A percentile compares a stretch with the other conserved stretches of the same genome.
These are phyloP conservation scores for Phyllotis vaccarum DNA, from an alignment of 2,797 vertebrate species.

Conservation along the genomic window DNA sequence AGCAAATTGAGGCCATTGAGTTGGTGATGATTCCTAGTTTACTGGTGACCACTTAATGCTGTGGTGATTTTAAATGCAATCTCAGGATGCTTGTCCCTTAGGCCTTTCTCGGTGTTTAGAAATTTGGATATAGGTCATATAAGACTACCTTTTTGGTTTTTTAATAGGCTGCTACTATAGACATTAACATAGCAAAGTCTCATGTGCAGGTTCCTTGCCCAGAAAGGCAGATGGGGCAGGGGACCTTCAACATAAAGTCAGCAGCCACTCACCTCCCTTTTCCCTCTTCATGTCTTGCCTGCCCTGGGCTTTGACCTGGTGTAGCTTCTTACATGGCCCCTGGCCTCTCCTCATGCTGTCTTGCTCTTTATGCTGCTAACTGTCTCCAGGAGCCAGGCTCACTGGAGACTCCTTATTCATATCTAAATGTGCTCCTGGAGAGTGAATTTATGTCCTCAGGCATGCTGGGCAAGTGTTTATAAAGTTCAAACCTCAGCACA, in stretches of 20 bases:
- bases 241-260: neutral
- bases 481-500: neutral
- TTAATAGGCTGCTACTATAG: neutral
- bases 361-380: neutral
- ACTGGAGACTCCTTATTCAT: neutral
- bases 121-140: neutral
- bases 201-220: neutral
- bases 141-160: neutral
- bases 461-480: neutral
- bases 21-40: neutral
- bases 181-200: neutral
- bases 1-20: neutral
- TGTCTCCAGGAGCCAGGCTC: neutral
- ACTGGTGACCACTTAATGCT: slow-evolving; percentile 6
- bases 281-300: neutral
- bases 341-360: neutral
- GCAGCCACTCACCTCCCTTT: neutral
- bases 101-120: neutral
- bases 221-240: neutral
- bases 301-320: too few relatives aligned
- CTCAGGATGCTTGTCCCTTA: neutral
- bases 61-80: slow-evolving; percentile 41
- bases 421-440: neutral
- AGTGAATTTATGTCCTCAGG: neutral
- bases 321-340: neutral